Base-by-base conservation (phyloP, 2,797 vertebrate genomes). In the Lagorchestes hirsutus region DNA sequence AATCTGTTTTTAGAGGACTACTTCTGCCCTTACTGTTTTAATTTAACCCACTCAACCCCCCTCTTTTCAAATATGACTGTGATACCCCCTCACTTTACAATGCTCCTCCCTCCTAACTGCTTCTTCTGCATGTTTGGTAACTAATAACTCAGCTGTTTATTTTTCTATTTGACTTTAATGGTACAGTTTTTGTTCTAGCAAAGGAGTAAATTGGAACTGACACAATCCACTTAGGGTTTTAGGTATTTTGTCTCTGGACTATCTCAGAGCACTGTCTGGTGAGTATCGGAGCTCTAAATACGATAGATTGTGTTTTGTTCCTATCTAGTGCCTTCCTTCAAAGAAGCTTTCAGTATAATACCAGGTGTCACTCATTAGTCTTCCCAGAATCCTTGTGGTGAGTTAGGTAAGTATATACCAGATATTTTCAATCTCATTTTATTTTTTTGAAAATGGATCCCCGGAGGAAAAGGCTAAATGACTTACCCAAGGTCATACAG, bases 231-330 rank as follows among this genome's bases (percentile, higher is more conserved):
- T 97, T 96, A 97, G 57, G 93, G 55, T 82, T 94, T 93, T 96
- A 96, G 92, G 91, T 90, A 90, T 96, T 97, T 96, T 96, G 91
- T 96, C 97, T 96, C 94, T 97, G 94, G 90, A 95, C 92, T 93
- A 92, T 96, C 62, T 96, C 91, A 94, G 91, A 96, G 94, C 62
- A 92, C 93, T 94, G 95, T 92, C 91, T 59, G 92, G 10, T 62
- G 93, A 93, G 27, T 50, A 93, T 67, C 1, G 54, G 28, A 55
- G 54, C 54, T 9, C 18, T 1, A 91, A 95, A 91, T 96, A 94
- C 95, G 97, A 96, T 94, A 95, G 56, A 91, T 54, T 67, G 93
- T 22, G 46, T 74, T 87, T 97, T 95, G 18, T 59, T 93, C 54
- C 93, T 96, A 93, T 62, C 94, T 93, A 46, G 29, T 59, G 87